phyloP scores from a whole-genome alignment of 2,797 vertebrate genomes.

The Decapterus maruadsi region DNA sequence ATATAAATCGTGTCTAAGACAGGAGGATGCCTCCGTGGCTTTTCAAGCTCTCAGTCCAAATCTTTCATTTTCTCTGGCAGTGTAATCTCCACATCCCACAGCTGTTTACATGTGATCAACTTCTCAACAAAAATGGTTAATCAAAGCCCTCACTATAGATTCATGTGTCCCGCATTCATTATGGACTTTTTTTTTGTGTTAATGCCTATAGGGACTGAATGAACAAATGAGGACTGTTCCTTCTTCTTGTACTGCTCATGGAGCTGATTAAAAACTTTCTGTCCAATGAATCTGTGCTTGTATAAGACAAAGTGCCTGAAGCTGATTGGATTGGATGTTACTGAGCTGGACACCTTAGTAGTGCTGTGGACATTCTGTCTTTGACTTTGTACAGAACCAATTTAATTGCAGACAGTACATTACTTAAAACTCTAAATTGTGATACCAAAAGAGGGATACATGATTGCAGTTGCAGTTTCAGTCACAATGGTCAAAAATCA shows the following conservation, averaged over 20 bases:
- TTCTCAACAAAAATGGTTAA: conserved; percentile 15
- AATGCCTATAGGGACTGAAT: no score
- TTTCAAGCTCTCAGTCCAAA: not conserved
- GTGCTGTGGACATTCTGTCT: not conserved
- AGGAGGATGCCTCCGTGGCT: not conserved
- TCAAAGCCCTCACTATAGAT: not conserved
- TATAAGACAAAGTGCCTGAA: not conserved
- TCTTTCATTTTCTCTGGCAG: not conserved
- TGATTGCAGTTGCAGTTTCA: no score
- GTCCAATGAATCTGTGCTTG: not conserved
- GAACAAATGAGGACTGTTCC: no score
- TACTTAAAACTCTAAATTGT: no score
- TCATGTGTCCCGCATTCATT: not conserved
- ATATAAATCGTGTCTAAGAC: not conserved
- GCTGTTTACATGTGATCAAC: not conserved
- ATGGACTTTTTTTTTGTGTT: no score
- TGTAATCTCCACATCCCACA: not conserved
- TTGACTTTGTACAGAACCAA: not conserved
- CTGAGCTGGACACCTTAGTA: not conserved
- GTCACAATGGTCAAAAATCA: no score
- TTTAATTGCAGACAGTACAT: no score
- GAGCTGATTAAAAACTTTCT: not conserved
- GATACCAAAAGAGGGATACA: no score
- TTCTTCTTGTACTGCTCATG: not conserved
- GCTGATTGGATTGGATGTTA: not conserved